These are phyloP conservation scores for Ammodytes marinus DNA, from an alignment of 2,113 vertebrate genomes.

Conservation along the genomic window DNA sequence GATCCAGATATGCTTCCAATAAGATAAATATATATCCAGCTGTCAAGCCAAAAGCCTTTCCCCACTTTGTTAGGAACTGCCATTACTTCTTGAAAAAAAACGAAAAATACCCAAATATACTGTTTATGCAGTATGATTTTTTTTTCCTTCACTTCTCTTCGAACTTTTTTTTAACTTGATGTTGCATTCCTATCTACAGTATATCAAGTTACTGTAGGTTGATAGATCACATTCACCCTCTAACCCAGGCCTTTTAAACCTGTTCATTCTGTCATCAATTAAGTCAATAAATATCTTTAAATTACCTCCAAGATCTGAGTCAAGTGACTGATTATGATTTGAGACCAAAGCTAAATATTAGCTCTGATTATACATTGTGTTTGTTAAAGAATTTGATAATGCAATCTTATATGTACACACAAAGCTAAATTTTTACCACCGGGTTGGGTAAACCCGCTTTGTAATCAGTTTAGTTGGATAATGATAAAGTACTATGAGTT, in stretches of 20 bases:
- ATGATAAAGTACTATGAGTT: neutral
- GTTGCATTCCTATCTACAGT: neutral
- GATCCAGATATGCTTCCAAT: conserved; percentile 37
- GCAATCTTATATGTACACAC: conserved; percentile 15
- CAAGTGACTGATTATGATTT: neutral
- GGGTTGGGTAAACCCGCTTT: neutral
- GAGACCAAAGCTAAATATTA: conserved; percentile 19
- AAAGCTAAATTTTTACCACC: neutral
- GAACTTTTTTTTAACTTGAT: neutral
- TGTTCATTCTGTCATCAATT: neutral
- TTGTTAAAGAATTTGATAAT: conserved; percentile 36
- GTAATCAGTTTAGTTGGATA: neutral
- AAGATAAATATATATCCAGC: conserved; percentile 39
- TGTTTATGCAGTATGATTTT: neutral
- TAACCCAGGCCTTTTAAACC: neutral
- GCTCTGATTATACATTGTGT: conserved; percentile 6
- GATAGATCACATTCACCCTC: neutral
- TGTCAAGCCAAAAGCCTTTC: conserved; percentile 8
- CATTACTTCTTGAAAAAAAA: conserved; percentile 9
- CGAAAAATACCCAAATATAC: neutral
- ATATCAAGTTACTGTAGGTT: neutral
- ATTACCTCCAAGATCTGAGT: neutral
- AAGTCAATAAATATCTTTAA: conserved; percentile 1
- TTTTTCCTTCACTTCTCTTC: neutral
- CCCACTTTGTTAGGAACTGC: neutral